A percentile compares a stretch with the other conserved stretches of the same genome.
Evolutionary conservation across 2,888 invertebrate genomes (phyloP).

Genomic region (Sicus ferrugineus): DNA sequence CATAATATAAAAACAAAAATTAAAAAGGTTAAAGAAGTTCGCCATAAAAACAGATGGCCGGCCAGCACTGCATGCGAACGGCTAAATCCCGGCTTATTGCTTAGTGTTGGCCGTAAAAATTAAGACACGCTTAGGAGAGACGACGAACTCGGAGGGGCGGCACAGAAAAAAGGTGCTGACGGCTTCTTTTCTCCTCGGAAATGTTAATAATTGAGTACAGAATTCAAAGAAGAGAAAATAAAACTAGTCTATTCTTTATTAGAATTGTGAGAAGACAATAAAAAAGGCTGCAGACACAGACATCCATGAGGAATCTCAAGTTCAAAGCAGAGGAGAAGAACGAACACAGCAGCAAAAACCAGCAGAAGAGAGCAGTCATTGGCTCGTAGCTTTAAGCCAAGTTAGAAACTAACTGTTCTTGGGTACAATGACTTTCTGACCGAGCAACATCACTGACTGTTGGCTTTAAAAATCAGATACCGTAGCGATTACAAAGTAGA

Average conservation of each 20-base stretch:
- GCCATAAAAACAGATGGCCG: no score
- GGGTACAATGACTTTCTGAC: background rate
- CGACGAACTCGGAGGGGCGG: background rate
- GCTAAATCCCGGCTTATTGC: conserved; percentile 8
- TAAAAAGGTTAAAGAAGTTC: no score
- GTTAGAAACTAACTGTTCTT: background rate
- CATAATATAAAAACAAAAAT: no score
- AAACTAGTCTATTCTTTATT: background rate
- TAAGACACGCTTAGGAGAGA: conserved; percentile 12
- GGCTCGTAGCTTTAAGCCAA: background rate
- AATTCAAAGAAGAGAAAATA: background rate
- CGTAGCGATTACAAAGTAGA: no score
- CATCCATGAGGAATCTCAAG: background rate
- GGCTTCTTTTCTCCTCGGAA: background rate
- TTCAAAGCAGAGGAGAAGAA: background rate
- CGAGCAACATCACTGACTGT: no score
- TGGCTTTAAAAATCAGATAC: no score
- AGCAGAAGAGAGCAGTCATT: background rate
- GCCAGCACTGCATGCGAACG: background rate
- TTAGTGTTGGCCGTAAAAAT: conserved; percentile 7
- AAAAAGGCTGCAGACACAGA: background rate
- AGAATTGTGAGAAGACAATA: background rate
- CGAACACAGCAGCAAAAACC: background rate
- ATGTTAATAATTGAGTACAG: background rate
- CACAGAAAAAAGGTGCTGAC: background rate